A percentile compares a stretch with the other conserved stretches of the same genome.
Conservation (phyloP, 1,140 invertebrate genomes). For the Lordiphosa collinella region DNA sequence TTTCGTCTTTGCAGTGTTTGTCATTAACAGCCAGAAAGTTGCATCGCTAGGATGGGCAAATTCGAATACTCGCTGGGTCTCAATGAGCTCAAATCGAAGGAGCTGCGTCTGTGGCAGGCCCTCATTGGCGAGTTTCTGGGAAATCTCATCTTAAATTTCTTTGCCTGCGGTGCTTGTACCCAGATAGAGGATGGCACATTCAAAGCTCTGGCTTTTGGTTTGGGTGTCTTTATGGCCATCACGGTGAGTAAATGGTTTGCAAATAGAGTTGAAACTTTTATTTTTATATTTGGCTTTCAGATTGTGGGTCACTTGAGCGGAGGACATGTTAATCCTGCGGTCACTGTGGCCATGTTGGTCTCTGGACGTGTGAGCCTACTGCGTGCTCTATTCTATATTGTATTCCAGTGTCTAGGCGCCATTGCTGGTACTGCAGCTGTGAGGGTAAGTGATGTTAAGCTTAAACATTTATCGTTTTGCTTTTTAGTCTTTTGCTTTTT, state of each 20-base stretch:
- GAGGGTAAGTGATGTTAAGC: constrained; percentile 71
- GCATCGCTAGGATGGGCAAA: constrained; percentile 78
- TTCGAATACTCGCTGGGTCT: constrained; percentile 84
- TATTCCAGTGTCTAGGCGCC: constrained; percentile 91
- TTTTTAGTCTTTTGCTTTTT: too few relatives aligned
- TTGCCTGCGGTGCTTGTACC: constrained; percentile 88
- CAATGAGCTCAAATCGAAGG: constrained; percentile 84
- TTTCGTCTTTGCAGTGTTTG: constrained; percentile 18
- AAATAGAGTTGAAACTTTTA: not conserved
- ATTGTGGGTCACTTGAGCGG: constrained; percentile 93
- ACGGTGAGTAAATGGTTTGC: constrained; percentile 81
- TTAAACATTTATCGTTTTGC: too few relatives aligned
- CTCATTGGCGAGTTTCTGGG: constrained; percentile 91
- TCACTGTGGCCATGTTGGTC: constrained; percentile 89
- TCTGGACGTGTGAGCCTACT: constrained; percentile 89
- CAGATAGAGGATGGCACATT: constrained; percentile 84
- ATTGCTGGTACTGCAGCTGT: constrained; percentile 90
- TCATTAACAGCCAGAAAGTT: constrained; percentile 22
- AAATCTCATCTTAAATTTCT: constrained; percentile 89
- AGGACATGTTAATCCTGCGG: constrained; percentile 95
- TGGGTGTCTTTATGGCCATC: constrained; percentile 89
- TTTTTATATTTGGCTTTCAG: constrained; percentile 71
- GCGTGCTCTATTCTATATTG: constrained; percentile 88
- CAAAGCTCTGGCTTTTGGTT: constrained; percentile 92
- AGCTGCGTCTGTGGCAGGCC: constrained; percentile 84